Conservation (phyloP, 1,140 invertebrate genomes). For the Zaprionus nigranus region DNA sequence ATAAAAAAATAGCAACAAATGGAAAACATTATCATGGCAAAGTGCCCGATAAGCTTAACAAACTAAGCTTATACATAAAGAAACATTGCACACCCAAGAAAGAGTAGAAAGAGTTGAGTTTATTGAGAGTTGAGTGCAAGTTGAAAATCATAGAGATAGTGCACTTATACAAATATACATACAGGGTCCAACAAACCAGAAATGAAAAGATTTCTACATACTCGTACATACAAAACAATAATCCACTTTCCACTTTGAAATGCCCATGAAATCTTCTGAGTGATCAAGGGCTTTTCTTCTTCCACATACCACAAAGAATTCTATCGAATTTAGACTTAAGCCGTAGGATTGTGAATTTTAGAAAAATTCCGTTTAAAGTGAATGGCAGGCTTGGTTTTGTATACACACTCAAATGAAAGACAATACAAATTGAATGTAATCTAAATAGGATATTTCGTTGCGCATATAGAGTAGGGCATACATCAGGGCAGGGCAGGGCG, state of each 20-base stretch:
- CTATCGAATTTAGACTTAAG: background rate
- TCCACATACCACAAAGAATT: background rate
- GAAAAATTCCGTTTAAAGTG: constrained; percentile 2
- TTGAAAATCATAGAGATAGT: constrained; percentile 30
- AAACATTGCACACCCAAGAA: constrained; percentile 8
- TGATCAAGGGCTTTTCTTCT: background rate
- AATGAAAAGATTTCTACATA: constrained; percentile 21
- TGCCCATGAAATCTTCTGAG: background rate
- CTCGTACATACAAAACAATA: constrained; percentile 9
- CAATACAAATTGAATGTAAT: background rate
- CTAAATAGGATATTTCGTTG: background rate
- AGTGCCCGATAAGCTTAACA: constrained; percentile 10
- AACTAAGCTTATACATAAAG: background rate
- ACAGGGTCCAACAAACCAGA: constrained; percentile 30
- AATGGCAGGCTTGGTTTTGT: background rate
- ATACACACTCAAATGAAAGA: background rate
- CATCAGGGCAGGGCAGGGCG: background rate
- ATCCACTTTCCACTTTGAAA: background rate
- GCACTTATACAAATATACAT: constrained; percentile 5
- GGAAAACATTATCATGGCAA: background rate
- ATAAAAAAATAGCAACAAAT: constrained; percentile 23
- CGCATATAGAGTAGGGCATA: background rate
- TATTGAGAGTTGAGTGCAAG: constrained; percentile 27
- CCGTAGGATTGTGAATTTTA: background rate
- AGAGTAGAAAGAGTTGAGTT: background rate